Evolutionary conservation across 2,888 invertebrate genomes (phyloP).

Genomic region (Lobophora halterata): DNA sequence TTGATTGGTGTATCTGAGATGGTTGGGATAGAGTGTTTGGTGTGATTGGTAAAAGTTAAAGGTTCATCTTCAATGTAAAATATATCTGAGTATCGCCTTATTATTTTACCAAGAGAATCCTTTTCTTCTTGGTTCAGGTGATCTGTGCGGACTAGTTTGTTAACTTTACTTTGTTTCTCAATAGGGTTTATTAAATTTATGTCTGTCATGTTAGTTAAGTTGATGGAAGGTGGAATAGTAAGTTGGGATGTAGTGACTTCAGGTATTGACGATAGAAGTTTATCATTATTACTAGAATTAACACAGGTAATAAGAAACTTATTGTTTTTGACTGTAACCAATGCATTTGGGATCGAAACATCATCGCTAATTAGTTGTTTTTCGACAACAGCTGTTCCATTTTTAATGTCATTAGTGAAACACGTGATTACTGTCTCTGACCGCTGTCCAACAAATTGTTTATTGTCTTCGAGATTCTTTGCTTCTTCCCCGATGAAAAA

Average conservation of each 20-base stretch:
- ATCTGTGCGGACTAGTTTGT: not conserved
- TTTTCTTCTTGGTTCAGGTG: conserved; percentile 42
- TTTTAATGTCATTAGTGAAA: conserved; percentile 16
- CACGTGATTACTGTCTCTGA: conserved; percentile 35
- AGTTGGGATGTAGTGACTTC: not conserved
- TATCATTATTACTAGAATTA: conserved; percentile 3
- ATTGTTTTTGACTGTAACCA: conserved; percentile 27
- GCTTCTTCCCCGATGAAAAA: conserved; percentile 20
- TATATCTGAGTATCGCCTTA: conserved; percentile 38
- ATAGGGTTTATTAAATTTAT: no score
- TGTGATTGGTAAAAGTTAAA: conserved; percentile 26
- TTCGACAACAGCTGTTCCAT: conserved; percentile 29
- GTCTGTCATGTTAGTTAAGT: not conserved
- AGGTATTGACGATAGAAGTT: not conserved
- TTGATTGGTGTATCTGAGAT: conserved; percentile 1
- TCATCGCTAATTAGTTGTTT: conserved; percentile 29
- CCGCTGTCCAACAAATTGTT: conserved; percentile 24
- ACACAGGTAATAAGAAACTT: conserved; percentile 19
- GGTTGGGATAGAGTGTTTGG: conserved; percentile 45
- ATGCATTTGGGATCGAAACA: conserved; percentile 31
- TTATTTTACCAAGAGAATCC: conserved; percentile 30
- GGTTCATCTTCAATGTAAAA: conserved; percentile 41
- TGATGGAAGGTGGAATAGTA: not conserved
- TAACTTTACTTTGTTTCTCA: no score
- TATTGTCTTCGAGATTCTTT: conserved; percentile 2